Evolutionary conservation across 2,888 invertebrate species (phyloP), one percentile per base, ranked within the genome.

Genomic region (Mongoloraphidia duomilia): DNA sequence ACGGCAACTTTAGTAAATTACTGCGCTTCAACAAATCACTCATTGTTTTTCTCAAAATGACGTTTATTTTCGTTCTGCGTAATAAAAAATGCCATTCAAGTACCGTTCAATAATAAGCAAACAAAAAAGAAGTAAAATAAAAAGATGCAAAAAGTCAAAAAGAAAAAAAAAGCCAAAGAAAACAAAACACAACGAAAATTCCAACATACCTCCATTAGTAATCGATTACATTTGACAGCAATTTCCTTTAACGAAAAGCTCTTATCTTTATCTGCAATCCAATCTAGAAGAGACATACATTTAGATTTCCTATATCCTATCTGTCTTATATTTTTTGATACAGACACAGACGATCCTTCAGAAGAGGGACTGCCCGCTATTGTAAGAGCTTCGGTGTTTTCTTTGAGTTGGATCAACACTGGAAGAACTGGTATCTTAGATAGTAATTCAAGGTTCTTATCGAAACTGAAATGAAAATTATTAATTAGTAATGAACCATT

Each of bases 261-360:
- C 60, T 83, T 84, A 58, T 91, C 91, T 60, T 84, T 83, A 5
- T 86, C 80, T 33, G 84, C 78, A 49, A 93, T 91, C 92, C 92
- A 93, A 57, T 90, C 85, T 50, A 87, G 70, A 37, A 94, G 66
- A 33, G 84, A 84, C 1, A 78, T 68, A 9, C 75, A 36, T 55
- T 55, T 37, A 52, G 54, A 12, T 50, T 54, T 45, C 41, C 40
- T 47, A 43, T 8, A 34, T 10, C 35, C 34, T 40, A 49, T 49
- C 46, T 8, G 40, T 43, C 14, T 26, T 43, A 14, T 37, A 34
- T 40, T 41, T 47, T 43, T 38, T 36, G 26, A 26, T 26, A 26
- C 26, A 26, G 26, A 26, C 26, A 26, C 26, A 26, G 26, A 26
- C 6, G 26, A 26, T 26, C 26, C 60, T 59, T 57, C 65, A 67